Conservation (phyloP, 2,888 invertebrate genomes). For the Polymixis flavicincta region DNA sequence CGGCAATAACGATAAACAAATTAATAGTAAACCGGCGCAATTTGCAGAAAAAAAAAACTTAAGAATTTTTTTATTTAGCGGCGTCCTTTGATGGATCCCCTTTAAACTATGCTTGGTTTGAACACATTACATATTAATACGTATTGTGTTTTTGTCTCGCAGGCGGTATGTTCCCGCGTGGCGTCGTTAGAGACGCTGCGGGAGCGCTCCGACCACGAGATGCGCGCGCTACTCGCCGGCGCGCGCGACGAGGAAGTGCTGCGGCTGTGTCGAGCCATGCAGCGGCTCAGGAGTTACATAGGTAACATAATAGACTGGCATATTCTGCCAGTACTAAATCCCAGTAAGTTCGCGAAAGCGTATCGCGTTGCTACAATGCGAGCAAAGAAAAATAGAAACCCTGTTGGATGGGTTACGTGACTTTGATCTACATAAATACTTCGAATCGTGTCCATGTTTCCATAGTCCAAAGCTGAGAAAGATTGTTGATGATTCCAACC, state of each 20-base stretch:
- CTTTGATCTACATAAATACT: too few relatives aligned
- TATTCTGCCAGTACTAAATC: not conserved
- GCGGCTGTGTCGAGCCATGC: constrained; percentile 95
- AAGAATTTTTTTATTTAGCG: too few relatives aligned
- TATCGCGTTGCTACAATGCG: too few relatives aligned
- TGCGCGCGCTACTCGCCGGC: constrained; percentile 93
- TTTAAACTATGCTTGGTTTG: not conserved
- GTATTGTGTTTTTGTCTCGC: constrained; percentile 56
- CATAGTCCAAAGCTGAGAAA: too few relatives aligned
- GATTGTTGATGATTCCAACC: too few relatives aligned
- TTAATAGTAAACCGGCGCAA: not conserved
- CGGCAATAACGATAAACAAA: not conserved
- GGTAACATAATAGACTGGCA: constrained; percentile 86
- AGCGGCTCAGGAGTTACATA: constrained; percentile 96
- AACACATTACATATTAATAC: not conserved
- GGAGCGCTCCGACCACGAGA: constrained; percentile 95
- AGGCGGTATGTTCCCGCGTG: constrained; percentile 93
- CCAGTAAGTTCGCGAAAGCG: not conserved
- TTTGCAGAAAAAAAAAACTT: too few relatives aligned
- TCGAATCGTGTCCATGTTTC: too few relatives aligned
- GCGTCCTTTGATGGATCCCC: too few relatives aligned
- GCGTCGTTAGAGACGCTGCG: constrained; percentile 95
- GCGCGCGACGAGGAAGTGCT: constrained; percentile 95
- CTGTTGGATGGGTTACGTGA: too few relatives aligned
- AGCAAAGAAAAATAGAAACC: too few relatives aligned